Percentiles rank a stretch among this genome's conserved stretches.
Evolutionary conservation across 2,888 invertebrate genomes (phyloP).

Genomic region (Chydorus sphaericus): DNA sequence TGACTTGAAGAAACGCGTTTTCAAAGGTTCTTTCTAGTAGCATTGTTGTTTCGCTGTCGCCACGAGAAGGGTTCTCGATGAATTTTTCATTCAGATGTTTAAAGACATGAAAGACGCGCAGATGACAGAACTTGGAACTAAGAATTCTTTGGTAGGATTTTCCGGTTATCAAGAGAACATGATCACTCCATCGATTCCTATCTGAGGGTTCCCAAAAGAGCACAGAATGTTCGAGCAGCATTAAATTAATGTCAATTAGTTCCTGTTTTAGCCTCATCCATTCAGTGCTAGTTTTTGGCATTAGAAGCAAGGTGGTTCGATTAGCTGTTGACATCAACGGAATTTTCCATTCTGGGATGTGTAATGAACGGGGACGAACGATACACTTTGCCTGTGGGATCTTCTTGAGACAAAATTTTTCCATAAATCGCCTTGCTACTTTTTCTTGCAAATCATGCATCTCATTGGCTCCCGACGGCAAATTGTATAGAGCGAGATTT

Average conservation of each 20-base stretch:
- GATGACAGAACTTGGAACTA: not conserved
- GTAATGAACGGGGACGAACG: not conserved
- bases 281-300: too few species aligned
- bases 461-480: not conserved
- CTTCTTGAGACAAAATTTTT: not conserved
- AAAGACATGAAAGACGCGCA: not conserved
- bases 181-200: not conserved
- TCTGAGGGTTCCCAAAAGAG: not conserved
- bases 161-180: not conserved
- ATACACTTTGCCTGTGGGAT: not conserved
- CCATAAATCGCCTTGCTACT: not conserved
- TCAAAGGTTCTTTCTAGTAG: not conserved
- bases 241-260: not conserved
- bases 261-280: not conserved
- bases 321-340: too few species aligned
- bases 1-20: not conserved
- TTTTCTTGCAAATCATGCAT: not conserved
- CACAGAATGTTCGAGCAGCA: not conserved
- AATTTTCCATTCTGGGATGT: not conserved
- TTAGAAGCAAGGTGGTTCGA: too few species aligned
- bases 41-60: too few species aligned
- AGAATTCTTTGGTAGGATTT: not conserved
- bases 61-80: too few species aligned
- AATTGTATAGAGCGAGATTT: slow-evolving; percentile 13
- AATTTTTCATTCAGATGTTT: too few species aligned